Conservation (phyloP, 2,888 invertebrate species). For the Seira ritae region DNA sequence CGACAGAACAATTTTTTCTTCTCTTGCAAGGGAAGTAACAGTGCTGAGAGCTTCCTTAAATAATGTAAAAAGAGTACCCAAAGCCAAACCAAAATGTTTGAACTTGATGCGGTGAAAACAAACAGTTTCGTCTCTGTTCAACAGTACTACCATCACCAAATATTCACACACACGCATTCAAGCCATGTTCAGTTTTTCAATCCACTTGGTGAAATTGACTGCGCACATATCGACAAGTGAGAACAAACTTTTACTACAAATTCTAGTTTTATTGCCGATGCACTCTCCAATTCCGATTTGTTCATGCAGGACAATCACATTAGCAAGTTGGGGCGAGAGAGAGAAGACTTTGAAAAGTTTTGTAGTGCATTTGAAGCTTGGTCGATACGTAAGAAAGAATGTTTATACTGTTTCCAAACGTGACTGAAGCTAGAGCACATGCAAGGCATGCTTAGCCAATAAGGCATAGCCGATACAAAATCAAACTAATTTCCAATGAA, state of each 20-base stretch:
- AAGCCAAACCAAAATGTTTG: neutral
- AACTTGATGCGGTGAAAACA: constrained; percentile 10
- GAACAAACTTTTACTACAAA: no score
- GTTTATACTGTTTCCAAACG: constrained; percentile 7
- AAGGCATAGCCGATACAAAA: no score
- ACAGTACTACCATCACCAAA: no score
- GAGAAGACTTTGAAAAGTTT: neutral
- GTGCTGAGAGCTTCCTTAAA: no score
- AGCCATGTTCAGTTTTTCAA: no score
- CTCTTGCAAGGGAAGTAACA: neutral
- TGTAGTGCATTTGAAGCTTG: neutral
- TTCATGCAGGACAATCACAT: constrained; percentile 10
- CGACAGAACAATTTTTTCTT: neutral
- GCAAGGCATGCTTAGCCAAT: no score
- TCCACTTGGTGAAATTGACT: no score
- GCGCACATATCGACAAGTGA: no score
- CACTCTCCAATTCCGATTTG: constrained; percentile 4
- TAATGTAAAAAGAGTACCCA: neutral
- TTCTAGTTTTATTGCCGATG: neutral
- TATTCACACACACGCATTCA: no score
- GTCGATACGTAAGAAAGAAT: no score
- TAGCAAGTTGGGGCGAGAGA: neutral
- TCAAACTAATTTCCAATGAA: no score
- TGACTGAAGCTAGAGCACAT: constrained; percentile 12
- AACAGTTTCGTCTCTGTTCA: neutral